Base-by-base conservation (phyloP, 2,888 invertebrate genomes). In the Thyatira batis region DNA sequence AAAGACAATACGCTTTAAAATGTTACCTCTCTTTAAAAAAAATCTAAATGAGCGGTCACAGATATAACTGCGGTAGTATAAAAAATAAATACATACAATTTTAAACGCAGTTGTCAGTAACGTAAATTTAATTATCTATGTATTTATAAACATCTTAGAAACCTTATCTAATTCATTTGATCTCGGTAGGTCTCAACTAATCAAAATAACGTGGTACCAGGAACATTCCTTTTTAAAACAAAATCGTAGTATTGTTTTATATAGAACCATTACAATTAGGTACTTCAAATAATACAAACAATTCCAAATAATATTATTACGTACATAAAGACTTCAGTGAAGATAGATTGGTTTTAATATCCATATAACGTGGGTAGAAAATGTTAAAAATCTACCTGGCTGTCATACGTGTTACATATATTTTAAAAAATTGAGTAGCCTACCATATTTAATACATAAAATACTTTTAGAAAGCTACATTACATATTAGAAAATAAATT, bases 151-250 rank as follows among this genome's bases (percentile, higher is more conserved):
- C 73, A 71, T 70, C 63, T 67, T 67, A 71, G 58, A 69, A 73
- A 17, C 17, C 59, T 59, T 65, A 69, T 67, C 79, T 76, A 79
- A 82, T 80, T 80, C 81, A 87, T 89, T 89, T 89, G 89, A 89
- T 89, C 89, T 88, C 85, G 75, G 78, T 73, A 75, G 33, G 50
- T 33, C 23, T 20, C 17, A n/a, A 20, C 23, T 13, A 50, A 50
- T 50, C 28, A 49, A 28, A 20, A 51, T 51, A 45, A 49, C 45
- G 49, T 51, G 33, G 49, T 51, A 44, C 45, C 25, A 44, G 21
- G 17, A 21, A n/a, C n/a, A n/a, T 44, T 43, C 39, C 23, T 30
- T 17, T 49, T 45, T 25, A 46, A 46, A 53, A 49, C 30, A 49
- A 9, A 49, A 45, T 53, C 23, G 20, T 30, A 44, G 45, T 30